phyloP scores from a whole-genome alignment of 2,888 invertebrate genomes.

The Tiliacea citrago region DNA sequence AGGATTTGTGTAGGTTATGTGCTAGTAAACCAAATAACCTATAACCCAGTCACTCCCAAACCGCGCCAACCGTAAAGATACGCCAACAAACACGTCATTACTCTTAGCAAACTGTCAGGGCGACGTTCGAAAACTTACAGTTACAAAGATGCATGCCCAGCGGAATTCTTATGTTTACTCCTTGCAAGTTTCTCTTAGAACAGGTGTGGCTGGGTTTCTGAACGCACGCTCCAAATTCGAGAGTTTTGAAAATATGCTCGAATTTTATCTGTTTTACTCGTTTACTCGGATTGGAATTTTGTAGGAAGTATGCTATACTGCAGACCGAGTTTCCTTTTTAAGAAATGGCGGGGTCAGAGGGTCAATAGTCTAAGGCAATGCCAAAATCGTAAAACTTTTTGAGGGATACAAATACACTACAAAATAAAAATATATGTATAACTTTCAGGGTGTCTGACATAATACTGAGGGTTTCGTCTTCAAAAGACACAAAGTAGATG shows the following conservation, averaged over 20 bases:
- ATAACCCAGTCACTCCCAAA: conserved; percentile 42
- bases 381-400: no score
- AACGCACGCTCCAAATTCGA: conserved; percentile 53
- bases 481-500: no score
- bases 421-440: no score
- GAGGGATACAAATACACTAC: no score
- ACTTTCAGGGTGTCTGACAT: no score
- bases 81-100: conserved; percentile 70
- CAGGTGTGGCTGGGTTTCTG: conserved; percentile 60
- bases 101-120: conserved; percentile 70
- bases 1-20: neutral
- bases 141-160: conserved; percentile 70
- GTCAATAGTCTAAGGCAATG: no score
- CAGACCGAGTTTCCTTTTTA: neutral
- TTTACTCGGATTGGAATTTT: neutral
- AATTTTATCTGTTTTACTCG: conserved; percentile 16
- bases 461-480: no score
- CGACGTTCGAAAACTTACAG: conserved; percentile 66
- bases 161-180: conserved; percentile 75
- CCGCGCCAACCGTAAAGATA: conserved; percentile 68
- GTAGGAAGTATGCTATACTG: neutral
- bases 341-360: no score
- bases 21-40: conserved; percentile 21
- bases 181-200: conserved; percentile 58
- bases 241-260: conserved; percentile 44